Evolutionary conservation across 2,888 invertebrate genomes (phyloP).

Genomic region (Drosophila colorata): DNA sequence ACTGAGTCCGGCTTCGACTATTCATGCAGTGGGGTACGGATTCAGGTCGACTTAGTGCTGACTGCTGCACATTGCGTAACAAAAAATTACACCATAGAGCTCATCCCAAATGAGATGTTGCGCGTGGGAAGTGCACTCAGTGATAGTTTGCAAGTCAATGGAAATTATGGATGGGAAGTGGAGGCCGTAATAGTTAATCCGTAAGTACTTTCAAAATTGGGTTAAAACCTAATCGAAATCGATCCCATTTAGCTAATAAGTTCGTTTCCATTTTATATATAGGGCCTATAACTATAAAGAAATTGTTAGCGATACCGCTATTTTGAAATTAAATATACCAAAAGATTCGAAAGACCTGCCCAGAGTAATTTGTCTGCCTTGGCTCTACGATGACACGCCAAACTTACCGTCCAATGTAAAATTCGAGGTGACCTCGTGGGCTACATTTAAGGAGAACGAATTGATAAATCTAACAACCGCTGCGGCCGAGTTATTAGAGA

Average conservation of each 20-base stretch:
- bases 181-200: fast-evolving
- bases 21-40: constrained; percentile 27
- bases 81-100: fast-evolving
- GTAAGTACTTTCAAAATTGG: constrained; percentile 1
- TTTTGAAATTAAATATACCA: not conserved
- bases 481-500: too few relatives aligned
- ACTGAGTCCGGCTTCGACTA: fast-evolving
- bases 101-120: too few relatives aligned
- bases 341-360: fast-evolving
- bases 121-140: not conserved
- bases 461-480: too few relatives aligned
- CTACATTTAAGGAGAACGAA: too few relatives aligned
- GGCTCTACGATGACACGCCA: not conserved
- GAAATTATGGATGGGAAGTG: not conserved
- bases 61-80: constrained; percentile 52
- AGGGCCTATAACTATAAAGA: too few relatives aligned
- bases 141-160: fast-evolving
- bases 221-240: too few relatives aligned
- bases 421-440: not conserved
- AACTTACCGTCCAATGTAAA: too few relatives aligned
- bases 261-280: too few relatives aligned
- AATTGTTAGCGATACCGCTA: not conserved
- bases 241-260: too few relatives aligned
- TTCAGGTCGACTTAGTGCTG: constrained; percentile 18
- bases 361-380: constrained; percentile 21